Base-by-base conservation (phyloP, 2,797 vertebrate genomes). In the Coranthus polyacanthus region DNA sequence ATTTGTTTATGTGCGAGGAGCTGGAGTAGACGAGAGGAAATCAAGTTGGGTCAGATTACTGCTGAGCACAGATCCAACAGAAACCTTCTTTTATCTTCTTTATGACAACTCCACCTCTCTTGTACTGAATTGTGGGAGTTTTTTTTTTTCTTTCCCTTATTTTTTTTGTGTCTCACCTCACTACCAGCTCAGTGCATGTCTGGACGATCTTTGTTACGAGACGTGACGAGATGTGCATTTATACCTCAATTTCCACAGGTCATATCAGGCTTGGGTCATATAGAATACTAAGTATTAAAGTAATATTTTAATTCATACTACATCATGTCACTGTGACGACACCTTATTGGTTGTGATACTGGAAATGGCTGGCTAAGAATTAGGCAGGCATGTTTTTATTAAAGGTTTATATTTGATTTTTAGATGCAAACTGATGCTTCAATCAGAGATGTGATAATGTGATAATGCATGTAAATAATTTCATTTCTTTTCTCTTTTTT, bases 401-500 rank as follows among this genome's bases (percentile, higher is more conserved):
- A 54, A 76, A 65, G n/a, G n/a, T n/a, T n/a, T 61, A 66, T 57
- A 57, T 42, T 77, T 75, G 47, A 72, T 78, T 92, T 87, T 91
- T 89, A 89, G 77, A 78, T 76, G 68, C 46, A 75, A 78, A 82
- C 76, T 78, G 66, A 75, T 42, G 60, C 68, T 78, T 60, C 60
- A 75, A 60, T 86, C 64, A 72, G 80, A 71, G 66, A 78, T 73
- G n/a, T n/a, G 64, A 81, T 68, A 68, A 79, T 81, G 72, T 91
- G 79, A 87, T 84, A 43, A 87, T 75, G 53, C 78, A 67, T 93
- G 92, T 93, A 89, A 84, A 92, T 92, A 88, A 79, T 72, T 79
- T 74, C 39, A 36, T 63, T 72, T 67, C 57, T 67, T 85, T 66
- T 46, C 65, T 72, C 43, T 53, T 0, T 45, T 63, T 78, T 64